Evolutionary conservation across 2,797 vertebrate genomes (phyloP).

Genomic region (Liasis olivaceus): DNA sequence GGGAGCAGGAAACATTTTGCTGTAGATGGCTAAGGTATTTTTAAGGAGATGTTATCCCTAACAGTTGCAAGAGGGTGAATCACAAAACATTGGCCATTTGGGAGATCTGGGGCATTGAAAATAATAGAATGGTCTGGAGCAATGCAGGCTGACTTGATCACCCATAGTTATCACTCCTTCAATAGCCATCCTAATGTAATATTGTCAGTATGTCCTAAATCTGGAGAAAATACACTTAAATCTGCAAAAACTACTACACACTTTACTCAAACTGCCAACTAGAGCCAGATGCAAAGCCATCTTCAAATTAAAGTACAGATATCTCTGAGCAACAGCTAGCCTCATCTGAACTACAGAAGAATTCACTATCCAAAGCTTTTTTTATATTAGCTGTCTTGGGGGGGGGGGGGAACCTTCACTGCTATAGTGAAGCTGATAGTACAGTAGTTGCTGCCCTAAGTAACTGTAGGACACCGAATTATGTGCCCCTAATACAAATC

Average conservation of each 20-base stretch:
- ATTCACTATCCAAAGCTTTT: neutral
- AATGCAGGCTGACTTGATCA: neutral
- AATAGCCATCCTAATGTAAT: neutral
- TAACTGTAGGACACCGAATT: neutral
- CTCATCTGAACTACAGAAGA: neutral
- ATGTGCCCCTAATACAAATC: neutral
- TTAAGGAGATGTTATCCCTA: neutral
- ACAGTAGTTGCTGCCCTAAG: neutral
- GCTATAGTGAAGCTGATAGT: too few species aligned
- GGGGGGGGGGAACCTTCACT: neutral
- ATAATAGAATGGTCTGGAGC: neutral
- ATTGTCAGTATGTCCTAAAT: neutral
- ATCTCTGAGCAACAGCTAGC: neutral
- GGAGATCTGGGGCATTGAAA: neutral
- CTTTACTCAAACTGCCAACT: neutral
- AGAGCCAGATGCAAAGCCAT: neutral
- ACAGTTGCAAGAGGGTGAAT: neutral
- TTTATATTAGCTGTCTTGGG: neutral
- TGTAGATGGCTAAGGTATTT: neutral
- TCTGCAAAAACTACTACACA: neutral
- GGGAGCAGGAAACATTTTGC: neutral
- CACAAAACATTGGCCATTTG: neutral
- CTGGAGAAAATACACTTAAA: neutral
- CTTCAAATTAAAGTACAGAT: neutral
- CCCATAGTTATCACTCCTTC: neutral